Evolutionary conservation across 2,113 vertebrate genomes (phyloP), one percentile per base, ranked within the genome.

Genomic region (Sander vitreus): DNA sequence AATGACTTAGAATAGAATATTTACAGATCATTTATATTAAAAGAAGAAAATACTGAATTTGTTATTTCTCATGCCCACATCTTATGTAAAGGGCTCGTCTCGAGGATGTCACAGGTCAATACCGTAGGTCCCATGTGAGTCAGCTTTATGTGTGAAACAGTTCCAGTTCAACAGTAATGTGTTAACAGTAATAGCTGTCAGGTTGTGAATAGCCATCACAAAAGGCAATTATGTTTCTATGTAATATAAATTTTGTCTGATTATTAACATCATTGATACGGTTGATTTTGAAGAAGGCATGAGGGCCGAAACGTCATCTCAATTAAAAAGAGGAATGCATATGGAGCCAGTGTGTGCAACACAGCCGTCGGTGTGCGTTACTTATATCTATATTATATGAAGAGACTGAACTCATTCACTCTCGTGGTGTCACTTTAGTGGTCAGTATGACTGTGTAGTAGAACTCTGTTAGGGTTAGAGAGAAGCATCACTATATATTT

Each of bases 81-180:
- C 62, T 82, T 47, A 23, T 45, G 48, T 48, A 45, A 76, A 78
- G 54, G 62, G 23, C 30, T 51, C 66, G 23, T 64, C 60, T 68
- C 12, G 10, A 63, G 54, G 72, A 60, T 45, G 57, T 50, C 51
- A 25, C 3, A 14, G 16, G 73, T 71, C 86, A 75, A 5, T 64
- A 67, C 33, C 0, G 33, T 33, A 33, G 53, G 58, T 80, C 80
- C 54, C 55, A 64, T 60, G 53, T 66, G 66, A 74, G 47, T 83
- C 64, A 83, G 50, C 53, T 54, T 36, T 14, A 69, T 76, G 43
- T 64, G 36, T 57, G 47, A 67, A 69, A 54, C 16, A 39, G 33
- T 33, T 33, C 45, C 1, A n/a, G 6, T 33, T 81, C 67, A 71
- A 71, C 47, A 23, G 36, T n/a, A n/a, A n/a, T n/a, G n/a, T 73